These are phyloP conservation scores for Eunapius fragilis DNA, from an alignment of 37 sponge, comb jelly and placozoan genomes.

Conservation along the genomic window DNA sequence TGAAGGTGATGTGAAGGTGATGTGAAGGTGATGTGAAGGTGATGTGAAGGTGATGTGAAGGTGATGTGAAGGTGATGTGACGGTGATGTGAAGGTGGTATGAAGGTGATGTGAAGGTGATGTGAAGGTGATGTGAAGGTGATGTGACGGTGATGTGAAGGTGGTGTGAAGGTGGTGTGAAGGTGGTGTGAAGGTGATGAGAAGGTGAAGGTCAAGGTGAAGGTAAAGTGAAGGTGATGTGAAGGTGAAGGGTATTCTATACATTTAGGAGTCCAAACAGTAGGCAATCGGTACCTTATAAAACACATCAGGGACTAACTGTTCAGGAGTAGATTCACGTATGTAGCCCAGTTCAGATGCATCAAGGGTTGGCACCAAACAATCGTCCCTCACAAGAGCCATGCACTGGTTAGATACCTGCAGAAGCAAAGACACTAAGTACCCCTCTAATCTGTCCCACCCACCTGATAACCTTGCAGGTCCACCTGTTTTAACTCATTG, in stretches of 20 bases:
- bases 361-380: slow-evolving; percentile 93
- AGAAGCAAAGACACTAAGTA: not conserved
- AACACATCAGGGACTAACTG: slow-evolving; percentile 99
- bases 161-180: not conserved
- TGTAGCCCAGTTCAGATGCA: slow-evolving; percentile 91
- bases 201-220: not conserved
- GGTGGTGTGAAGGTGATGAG: not conserved
- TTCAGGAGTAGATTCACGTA: slow-evolving; percentile 81
- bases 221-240: no score
- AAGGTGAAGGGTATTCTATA: no score
- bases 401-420: slow-evolving; percentile 96
- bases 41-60: no score
- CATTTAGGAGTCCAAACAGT: no score
- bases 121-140: no score
- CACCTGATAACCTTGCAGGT: slow-evolving; percentile 83
- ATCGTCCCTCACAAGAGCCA: slow-evolving; percentile 91
- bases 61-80: no score
- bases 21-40: no score
- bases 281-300: slow-evolving; percentile 88
- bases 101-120: no score
- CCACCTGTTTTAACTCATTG: slow-evolving; percentile 58
- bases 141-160: no score
- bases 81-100: no score
- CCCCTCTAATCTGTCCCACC: not conserved
- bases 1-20: no score